A percentile compares a stretch with the other conserved stretches of the same genome.
These are phyloP conservation scores for Brenthis ino DNA, from an alignment of 2,888 invertebrate species.

Conservation along the genomic window DNA sequence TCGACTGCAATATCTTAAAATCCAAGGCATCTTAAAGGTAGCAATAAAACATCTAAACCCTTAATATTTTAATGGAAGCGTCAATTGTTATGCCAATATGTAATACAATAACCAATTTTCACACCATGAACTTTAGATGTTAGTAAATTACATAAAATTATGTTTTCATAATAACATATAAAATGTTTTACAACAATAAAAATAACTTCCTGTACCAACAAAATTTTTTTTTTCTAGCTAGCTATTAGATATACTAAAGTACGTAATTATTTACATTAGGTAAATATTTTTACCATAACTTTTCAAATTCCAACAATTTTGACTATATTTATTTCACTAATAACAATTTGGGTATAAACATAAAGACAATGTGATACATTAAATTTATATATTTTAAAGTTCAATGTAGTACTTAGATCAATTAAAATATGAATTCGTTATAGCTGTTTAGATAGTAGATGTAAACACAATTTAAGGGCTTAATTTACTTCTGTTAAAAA, in stretches of 20 bases:
- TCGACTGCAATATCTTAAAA: constrained; percentile 18
- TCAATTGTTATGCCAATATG: too few relatives aligned
- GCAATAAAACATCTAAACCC: neutral
- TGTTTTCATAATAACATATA: too few relatives aligned
- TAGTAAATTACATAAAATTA: neutral
- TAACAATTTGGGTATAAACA: too few relatives aligned
- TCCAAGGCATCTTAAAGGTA: neutral
- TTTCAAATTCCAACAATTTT: too few relatives aligned
- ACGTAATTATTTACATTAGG: too few relatives aligned
- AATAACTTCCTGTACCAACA: too few relatives aligned
- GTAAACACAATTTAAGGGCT: constrained; percentile 1
- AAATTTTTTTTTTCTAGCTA: too few relatives aligned
- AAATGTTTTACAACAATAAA: too few relatives aligned
- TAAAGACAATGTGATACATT: neutral
- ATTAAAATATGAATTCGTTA: constrained; percentile 13
- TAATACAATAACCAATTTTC: constrained; percentile 9
- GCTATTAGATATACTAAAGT: too few relatives aligned
- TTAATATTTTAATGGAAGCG: neutral
- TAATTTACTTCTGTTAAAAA: neutral
- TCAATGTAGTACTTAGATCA: neutral
- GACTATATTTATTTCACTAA: too few relatives aligned
- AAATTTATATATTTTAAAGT: constrained; percentile 3
- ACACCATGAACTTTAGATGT: constrained; percentile 9
- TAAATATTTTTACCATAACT: too few relatives aligned
- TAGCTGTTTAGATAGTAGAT: neutral